phyloP scores from a whole-genome alignment of 2,113 vertebrate species.

The Aspiorhynchus laticeps region DNA sequence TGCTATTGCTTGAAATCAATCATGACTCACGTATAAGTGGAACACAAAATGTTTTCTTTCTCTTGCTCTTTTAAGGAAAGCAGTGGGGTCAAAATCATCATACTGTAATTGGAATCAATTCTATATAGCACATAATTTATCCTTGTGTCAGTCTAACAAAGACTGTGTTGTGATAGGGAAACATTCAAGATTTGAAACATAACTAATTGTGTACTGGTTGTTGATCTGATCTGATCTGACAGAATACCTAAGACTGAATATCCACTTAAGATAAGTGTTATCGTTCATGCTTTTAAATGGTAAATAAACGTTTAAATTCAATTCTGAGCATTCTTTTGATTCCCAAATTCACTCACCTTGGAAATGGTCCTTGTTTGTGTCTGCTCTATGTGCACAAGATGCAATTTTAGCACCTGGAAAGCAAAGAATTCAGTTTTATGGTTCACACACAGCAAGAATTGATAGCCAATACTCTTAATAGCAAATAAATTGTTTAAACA shows the following conservation, averaged over 20 bases:
- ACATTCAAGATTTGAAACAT: not conserved
- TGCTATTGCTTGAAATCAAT: constrained; percentile 57
- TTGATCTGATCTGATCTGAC: constrained; percentile 14
- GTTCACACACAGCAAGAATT: not conserved
- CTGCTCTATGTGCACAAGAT: not conserved
- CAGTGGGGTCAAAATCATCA: constrained; percentile 49
- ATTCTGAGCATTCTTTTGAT: not conserved
- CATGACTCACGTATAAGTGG: constrained; percentile 56
- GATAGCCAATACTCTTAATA: not conserved
- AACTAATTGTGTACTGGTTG: not conserved
- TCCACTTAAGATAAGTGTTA: constrained; percentile 18
- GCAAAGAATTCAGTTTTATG: not conserved
- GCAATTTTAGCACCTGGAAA: constrained; percentile 44
- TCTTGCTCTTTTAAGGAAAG: constrained; percentile 26
- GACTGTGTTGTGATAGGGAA: constrained; percentile 30
- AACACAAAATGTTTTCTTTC: constrained; percentile 59
- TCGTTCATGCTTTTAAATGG: not conserved
- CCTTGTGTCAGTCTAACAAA: constrained; percentile 41
- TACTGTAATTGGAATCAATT: constrained; percentile 43
- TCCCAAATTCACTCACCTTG: constrained; percentile 46
- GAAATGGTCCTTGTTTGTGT: not conserved
- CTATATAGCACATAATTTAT: constrained; percentile 13
- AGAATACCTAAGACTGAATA: not conserved
- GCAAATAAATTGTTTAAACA: not conserved
- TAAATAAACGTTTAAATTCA: not conserved